phyloP scores from a whole-genome alignment of 1,140 invertebrate species.

The Drosophila rhopaloa region DNA sequence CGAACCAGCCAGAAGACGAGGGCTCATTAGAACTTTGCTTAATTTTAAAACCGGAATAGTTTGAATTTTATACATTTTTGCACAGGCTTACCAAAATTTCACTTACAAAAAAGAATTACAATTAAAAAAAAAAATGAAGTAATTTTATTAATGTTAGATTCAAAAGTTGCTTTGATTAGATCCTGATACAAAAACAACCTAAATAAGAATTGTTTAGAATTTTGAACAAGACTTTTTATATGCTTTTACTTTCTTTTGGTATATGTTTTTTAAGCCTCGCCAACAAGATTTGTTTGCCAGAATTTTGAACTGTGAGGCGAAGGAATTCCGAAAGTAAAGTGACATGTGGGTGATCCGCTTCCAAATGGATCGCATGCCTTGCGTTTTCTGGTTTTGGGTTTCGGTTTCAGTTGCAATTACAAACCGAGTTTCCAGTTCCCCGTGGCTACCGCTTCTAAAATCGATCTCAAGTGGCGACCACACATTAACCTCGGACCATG shows the following conservation, averaged over 20 bases:
- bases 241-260: too few species aligned
- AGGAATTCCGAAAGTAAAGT: background rate
- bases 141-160: background rate
- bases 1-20: background rate
- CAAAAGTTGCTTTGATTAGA: slow-evolving; percentile 1
- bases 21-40: background rate
- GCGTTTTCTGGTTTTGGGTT: slow-evolving; percentile 13
- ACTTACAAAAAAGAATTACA: background rate
- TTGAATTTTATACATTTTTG: background rate
- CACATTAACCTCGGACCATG: slow-evolving; percentile 52
- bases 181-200: too few species aligned
- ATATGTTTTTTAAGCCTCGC: background rate
- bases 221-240: too few species aligned
- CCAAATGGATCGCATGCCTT: slow-evolving; percentile 23
- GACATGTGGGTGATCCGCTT: background rate
- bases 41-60: background rate
- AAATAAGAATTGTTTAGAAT: too few species aligned
- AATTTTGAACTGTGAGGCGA: slow-evolving; percentile 1
- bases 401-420: slow-evolving; percentile 41
- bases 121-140: background rate
- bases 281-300: background rate
- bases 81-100: background rate
- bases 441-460: slow-evolving; percentile 54
- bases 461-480: slow-evolving; percentile 72
- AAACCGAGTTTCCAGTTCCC: slow-evolving; percentile 21